Percentiles rank a stretch among this genome's conserved stretches.
These are phyloP conservation scores for Agriopis marginaria DNA, from an alignment of 2,888 invertebrate genomes.

Conservation along the genomic window DNA sequence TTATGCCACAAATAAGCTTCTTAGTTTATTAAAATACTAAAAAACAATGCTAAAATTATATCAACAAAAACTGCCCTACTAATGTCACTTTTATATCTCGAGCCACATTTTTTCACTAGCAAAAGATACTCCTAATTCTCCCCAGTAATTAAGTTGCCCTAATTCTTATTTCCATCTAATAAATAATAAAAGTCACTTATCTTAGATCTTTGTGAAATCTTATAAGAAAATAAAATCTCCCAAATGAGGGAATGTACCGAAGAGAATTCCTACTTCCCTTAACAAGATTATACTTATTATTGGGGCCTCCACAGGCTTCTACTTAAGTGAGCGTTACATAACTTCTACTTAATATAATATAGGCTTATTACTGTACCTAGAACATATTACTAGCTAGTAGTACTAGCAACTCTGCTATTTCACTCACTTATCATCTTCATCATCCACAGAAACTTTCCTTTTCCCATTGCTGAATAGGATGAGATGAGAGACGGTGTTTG, in stretches of 20 bases:
- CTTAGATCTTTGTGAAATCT: slow-evolving; percentile 22
- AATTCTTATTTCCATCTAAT: slow-evolving; percentile 12
- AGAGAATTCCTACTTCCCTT: slow-evolving; percentile 17
- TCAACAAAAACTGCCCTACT: no score
- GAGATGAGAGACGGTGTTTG: no score
- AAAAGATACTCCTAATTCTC: background rate
- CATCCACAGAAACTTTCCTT: no score
- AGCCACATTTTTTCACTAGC: background rate
- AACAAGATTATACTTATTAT: slow-evolving; percentile 25
- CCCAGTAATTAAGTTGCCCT: background rate
- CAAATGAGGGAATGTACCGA: slow-evolving; percentile 10
- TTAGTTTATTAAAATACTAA: no score
- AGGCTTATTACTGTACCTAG: slow-evolving; percentile 2
- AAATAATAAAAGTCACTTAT: slow-evolving; percentile 26
- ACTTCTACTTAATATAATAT: slow-evolving; percentile 14
- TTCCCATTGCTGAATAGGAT: no score
- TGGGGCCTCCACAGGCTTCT: slow-evolving; percentile 15
- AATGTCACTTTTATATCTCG: no score
- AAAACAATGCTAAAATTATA: no score
- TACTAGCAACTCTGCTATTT: background rate
- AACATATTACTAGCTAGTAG: slow-evolving; percentile 10
- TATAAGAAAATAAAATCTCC: slow-evolving; percentile 19
- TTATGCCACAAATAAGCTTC: no score
- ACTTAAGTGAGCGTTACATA: slow-evolving; percentile 20
- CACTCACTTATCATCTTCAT: background rate